Percentiles rank a stretch among this genome's conserved stretches.
These are phyloP conservation scores for Agrilus mali DNA, from an alignment of 2,888 invertebrate genomes.

Conservation along the genomic window DNA sequence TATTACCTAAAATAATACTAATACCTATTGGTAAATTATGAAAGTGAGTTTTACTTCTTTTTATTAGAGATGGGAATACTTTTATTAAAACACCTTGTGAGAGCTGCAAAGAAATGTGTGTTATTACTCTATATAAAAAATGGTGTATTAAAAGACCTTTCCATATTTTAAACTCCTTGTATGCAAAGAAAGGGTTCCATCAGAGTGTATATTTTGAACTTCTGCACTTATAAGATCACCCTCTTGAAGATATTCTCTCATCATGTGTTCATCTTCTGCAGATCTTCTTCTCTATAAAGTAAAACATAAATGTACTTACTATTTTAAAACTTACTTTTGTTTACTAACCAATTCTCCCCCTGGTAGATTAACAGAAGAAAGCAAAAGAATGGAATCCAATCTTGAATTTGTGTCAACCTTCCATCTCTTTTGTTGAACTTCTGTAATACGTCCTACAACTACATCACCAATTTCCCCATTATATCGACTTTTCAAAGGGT, in stretches of 20 bases:
- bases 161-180: conserved; percentile 96
- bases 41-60: conserved; percentile 90
- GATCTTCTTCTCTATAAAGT: conserved; percentile 64
- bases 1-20: conserved; percentile 87
- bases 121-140: neutral
- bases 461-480: conserved; percentile 95
- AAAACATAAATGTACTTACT: conserved; percentile 4
- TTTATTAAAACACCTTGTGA: conserved; percentile 80
- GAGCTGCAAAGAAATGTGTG: conserved; percentile 40
- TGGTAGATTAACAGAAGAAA: conserved; percentile 94
- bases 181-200: conserved; percentile 86
- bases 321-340: conserved; percentile 1
- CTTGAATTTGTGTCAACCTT: conserved; percentile 90
- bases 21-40: conserved; percentile 87
- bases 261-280: conserved; percentile 94
- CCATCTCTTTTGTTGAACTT: conserved; percentile 91
- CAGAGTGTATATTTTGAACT: conserved; percentile 84
- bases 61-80: conserved; percentile 85
- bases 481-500: conserved; percentile 82
- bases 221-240: conserved; percentile 97
- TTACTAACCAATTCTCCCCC: conserved; percentile 78
- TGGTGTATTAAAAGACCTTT: conserved; percentile 46
- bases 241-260: conserved; percentile 88
- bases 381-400: conserved; percentile 69
- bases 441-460: conserved; percentile 84